These are phyloP conservation scores for Bombyx mori DNA, from an alignment of 1,140 invertebrate genomes.

Conservation along the genomic window ASM3026992v2 NC_085129.1:13525001-13525500, in stretches of 20 bases:
- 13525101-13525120: conserved; percentile 46
- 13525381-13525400: conserved; percentile 25
- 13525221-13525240: too few species aligned
- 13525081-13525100: conserved; percentile 15
- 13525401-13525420: conserved; percentile 58
- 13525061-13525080: conserved; percentile 28
- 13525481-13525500: conserved; percentile 51
- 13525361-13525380: conserved; percentile 33
- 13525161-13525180: conserved; percentile 31
- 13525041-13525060: conserved; percentile 29
- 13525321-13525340: conserved; percentile 36
- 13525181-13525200: conserved; percentile 34
- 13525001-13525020: conserved; percentile 8
- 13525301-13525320: conserved; percentile 19
- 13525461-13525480: conserved; percentile 63
- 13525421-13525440: conserved; percentile 63
- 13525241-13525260: too few species aligned
- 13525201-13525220: background rate
- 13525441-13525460: conserved; percentile 58
- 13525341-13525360: conserved; percentile 43
- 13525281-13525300: conserved; percentile 17
- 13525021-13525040: conserved; percentile 49
- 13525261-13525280: conserved; percentile 4
- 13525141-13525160: conserved; percentile 36
- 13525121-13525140: conserved; percentile 29